Conservation (phyloP, 2,797 vertebrate genomes). For the Selene dorsalis region DNA sequence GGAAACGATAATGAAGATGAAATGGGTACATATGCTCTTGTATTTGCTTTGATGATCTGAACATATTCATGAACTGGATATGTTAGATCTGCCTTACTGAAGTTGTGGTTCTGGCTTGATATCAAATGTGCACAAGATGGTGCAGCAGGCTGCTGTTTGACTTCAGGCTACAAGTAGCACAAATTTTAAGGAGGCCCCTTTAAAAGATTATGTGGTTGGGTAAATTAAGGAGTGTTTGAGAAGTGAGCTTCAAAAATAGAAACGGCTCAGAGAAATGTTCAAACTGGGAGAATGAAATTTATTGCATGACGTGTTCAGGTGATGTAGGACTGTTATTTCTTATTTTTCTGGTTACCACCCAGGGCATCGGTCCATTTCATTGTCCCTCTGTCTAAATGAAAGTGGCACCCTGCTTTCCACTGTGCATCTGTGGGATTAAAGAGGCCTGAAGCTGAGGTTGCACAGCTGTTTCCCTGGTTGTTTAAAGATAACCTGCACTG, state of each 20-base stretch:
- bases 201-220: not conserved
- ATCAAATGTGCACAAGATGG: not conserved
- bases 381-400: constrained; percentile 63
- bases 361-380: constrained; percentile 53
- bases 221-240: not conserved
- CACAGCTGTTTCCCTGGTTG: constrained; percentile 74
- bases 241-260: not conserved
- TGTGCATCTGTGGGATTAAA: constrained; percentile 76
- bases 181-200: not conserved
- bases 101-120: not conserved
- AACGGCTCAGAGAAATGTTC: not conserved
- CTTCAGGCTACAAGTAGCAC: not conserved
- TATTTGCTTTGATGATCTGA: constrained; percentile 18
- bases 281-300: constrained; percentile 6
- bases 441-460: constrained; percentile 61
- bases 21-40: not conserved
- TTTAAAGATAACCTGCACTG: constrained; percentile 77
- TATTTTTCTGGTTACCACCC: constrained; percentile 18
- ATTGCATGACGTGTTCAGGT: constrained; percentile 5
- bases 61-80: not conserved
- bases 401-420: constrained; percentile 57
- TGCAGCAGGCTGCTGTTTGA: not conserved
- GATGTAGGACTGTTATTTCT: constrained; percentile 23
- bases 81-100: not conserved
- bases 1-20: constrained; percentile 2